Percentiles rank a stretch among this genome's conserved stretches.
These are phyloP conservation scores for Chaitophorus viminalis DNA, from an alignment of 2,888 invertebrate genomes.

Conservation along the genomic window DNA sequence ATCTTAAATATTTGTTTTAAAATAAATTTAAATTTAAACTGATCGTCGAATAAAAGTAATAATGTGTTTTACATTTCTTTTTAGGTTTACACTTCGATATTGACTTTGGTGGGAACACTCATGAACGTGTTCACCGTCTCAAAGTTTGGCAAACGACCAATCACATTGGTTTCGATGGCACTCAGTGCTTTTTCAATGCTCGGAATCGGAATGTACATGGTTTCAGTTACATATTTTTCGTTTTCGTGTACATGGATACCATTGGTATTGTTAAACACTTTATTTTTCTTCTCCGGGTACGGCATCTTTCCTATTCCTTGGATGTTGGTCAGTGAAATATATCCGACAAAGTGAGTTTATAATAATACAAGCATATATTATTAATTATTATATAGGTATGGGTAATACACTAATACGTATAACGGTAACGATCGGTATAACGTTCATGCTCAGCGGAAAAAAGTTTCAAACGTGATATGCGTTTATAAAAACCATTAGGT, in stretches of 20 bases:
- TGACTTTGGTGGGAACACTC: constrained; percentile 64
- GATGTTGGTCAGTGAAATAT: constrained; percentile 72
- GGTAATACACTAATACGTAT: no score
- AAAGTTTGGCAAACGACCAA: constrained; percentile 66
- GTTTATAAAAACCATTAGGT: no score
- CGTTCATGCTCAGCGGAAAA: no score
- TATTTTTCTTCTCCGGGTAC: constrained; percentile 68
- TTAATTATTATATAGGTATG: no score
- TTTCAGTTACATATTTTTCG: constrained; percentile 65
- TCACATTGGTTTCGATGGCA: constrained; percentile 69
- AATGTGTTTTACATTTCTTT: constrained; percentile 34
- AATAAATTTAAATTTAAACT: not conserved
- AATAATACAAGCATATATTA: no score
- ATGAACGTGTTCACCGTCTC: constrained; percentile 63
- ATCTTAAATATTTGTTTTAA: not conserved
- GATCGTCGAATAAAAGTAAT: not conserved
- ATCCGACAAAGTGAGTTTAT: constrained; percentile 70
- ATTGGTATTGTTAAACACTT: constrained; percentile 68
- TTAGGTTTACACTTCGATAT: constrained; percentile 64
- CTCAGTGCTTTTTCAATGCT: constrained; percentile 68
- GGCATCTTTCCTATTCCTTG: constrained; percentile 70
- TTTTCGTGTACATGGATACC: constrained; percentile 68
- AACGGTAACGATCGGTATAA: no score
- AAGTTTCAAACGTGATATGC: no score
- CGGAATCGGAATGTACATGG: constrained; percentile 68